Conservation (phyloP, 2,888 invertebrate species). For the Bruchidius siliquastri region DNA sequence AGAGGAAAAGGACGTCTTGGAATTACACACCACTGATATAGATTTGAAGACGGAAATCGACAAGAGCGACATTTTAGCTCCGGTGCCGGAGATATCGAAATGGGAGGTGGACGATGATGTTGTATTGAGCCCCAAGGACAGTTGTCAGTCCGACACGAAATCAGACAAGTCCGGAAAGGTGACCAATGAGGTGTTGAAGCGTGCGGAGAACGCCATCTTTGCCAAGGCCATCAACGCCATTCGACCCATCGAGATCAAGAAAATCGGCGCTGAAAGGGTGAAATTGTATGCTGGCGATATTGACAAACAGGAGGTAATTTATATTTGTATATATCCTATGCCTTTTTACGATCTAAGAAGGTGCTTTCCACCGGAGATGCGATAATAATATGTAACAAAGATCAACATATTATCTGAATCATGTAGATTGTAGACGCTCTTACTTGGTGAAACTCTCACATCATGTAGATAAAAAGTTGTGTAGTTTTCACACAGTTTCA, state of each 20-base stretch:
- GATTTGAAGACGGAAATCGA: slow-evolving; percentile 51
- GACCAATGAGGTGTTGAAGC: slow-evolving; percentile 81
- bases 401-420: no score
- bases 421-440: no score
- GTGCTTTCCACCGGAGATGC: no score
- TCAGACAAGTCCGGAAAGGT: slow-evolving; percentile 60
- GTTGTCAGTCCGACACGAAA: slow-evolving; percentile 35
- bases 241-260: slow-evolving; percentile 67
- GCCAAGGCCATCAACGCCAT: slow-evolving; percentile 82
- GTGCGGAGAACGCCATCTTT: slow-evolving; percentile 88
- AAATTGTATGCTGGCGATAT: slow-evolving; percentile 56
- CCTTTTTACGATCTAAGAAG: no score
- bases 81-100: slow-evolving; percentile 76
- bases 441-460: no score
- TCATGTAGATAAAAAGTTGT: no score
- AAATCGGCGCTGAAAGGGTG: slow-evolving; percentile 64
- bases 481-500: no score
- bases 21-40: slow-evolving; percentile 56
- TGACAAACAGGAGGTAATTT: slow-evolving; percentile 33
- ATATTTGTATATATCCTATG: slow-evolving; percentile 4
- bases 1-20: slow-evolving; percentile 54
- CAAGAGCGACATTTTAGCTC: slow-evolving; percentile 61
- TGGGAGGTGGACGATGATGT: slow-evolving; percentile 78
- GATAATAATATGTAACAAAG: no score
- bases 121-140: slow-evolving; percentile 30